Conservation (phyloP, 1,140 invertebrate genomes). For the Neodiprion virginianus region DNA sequence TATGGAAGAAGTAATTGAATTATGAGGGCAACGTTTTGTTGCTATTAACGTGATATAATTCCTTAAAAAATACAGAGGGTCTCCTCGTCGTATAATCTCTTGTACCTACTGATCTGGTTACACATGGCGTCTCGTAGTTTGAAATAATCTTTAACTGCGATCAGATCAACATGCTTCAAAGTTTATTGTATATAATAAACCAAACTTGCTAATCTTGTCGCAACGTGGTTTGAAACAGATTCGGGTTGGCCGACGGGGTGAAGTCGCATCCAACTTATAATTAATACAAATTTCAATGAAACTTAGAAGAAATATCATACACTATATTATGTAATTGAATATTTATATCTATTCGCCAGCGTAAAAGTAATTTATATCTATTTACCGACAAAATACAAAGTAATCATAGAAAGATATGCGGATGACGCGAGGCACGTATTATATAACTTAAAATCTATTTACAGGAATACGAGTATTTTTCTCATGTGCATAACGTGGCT, state of each 20-base stretch:
- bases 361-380: neutral
- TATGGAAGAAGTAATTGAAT: too few species aligned
- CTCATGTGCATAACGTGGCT: neutral
- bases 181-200: neutral
- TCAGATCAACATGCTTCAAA: neutral
- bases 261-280: neutral
- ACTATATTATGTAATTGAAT: too few species aligned
- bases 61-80: neutral
- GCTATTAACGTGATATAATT: conserved; percentile 5
- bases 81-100: neutral
- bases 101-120: neutral
- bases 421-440: neutral
- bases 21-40: neutral
- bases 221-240: neutral
- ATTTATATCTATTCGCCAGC: neutral
- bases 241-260: neutral
- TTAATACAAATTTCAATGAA: neutral
- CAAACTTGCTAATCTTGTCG: neutral
- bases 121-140: neutral
- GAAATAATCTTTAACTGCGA: neutral
- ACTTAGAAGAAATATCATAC: too few species aligned
- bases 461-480: neutral
- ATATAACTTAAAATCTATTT: neutral
- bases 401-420: neutral
- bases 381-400: neutral